Evolutionary conservation across 2,113 vertebrate species (phyloP).

Genomic region (Notarius lentiginosus): DNA sequence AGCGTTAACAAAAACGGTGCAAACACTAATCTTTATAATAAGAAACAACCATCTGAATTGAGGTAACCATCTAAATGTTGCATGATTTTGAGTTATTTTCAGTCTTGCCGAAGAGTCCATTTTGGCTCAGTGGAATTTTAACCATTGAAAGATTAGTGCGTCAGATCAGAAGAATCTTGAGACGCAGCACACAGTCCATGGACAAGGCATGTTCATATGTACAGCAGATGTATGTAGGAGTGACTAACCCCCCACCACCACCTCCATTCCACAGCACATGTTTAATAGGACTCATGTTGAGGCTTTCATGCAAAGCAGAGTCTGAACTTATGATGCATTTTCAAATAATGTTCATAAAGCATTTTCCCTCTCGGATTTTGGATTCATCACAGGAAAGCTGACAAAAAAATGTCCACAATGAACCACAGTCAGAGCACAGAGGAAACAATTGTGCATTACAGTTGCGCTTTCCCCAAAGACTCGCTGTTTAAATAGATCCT

Average conservation of each 20-base stretch:
- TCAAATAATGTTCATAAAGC: conserved; percentile 19
- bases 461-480: conserved; percentile 1
- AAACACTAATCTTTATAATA: background rate
- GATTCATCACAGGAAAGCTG: conserved; percentile 15
- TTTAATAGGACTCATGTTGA: conserved; percentile 53
- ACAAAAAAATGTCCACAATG: conserved; percentile 12
- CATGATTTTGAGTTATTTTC: background rate
- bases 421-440: background rate
- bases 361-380: conserved; percentile 14
- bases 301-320: conserved; percentile 23
- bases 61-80: background rate
- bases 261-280: conserved; percentile 13
- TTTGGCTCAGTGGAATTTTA: background rate
- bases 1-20: background rate
- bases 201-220: conserved; percentile 49
- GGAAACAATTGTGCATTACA: background rate
- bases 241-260: background rate
- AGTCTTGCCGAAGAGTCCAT: background rate
- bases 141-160: background rate
- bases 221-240: conserved; percentile 54
- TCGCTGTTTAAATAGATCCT: background rate
- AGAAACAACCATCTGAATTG: background rate
- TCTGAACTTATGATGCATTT: conserved; percentile 11
- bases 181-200: conserved; percentile 4
- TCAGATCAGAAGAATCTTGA: conserved; percentile 16